A percentile compares a stretch with the other conserved stretches of the same genome.
Conservation (phyloP, 2,888 invertebrate species). For the Sinohyriopsis cumingii region DNA sequence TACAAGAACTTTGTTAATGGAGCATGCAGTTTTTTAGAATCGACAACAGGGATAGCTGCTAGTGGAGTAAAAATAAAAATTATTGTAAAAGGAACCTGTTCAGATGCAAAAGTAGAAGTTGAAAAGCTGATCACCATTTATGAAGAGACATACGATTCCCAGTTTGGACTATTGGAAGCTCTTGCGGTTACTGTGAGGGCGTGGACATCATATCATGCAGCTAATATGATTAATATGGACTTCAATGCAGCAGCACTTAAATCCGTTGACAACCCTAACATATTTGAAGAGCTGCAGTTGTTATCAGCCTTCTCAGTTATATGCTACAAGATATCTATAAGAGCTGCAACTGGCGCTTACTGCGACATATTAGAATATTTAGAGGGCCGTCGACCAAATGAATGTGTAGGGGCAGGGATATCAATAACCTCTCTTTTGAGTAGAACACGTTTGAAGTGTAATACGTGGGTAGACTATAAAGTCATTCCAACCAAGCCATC, state of each 20-base stretch:
- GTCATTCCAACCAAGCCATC: background rate
- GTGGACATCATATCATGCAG: background rate
- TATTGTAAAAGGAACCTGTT: background rate
- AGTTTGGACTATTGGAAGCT: constrained; percentile 4
- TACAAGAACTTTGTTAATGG: background rate
- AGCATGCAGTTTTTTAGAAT: background rate
- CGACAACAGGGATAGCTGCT: background rate
- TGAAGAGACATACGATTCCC: constrained; percentile 4
- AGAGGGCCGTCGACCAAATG: background rate
- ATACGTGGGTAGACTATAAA: background rate
- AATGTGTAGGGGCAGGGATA: background rate
- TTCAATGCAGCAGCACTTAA: background rate
- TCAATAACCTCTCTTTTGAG: background rate
- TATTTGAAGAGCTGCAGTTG: background rate
- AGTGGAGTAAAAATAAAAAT: background rate
- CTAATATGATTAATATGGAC: background rate
- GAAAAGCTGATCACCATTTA: background rate
- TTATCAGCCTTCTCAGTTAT: background rate
- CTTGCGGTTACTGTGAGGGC: background rate
- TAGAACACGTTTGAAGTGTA: background rate
- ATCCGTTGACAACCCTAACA: background rate
- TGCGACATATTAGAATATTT: constrained; percentile 2
- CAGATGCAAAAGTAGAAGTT: background rate
- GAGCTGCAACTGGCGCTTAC: background rate
- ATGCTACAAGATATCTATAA: background rate